Base-by-base conservation (phyloP, 2,797 vertebrate species). In the Oryzias sinensis region DNA sequence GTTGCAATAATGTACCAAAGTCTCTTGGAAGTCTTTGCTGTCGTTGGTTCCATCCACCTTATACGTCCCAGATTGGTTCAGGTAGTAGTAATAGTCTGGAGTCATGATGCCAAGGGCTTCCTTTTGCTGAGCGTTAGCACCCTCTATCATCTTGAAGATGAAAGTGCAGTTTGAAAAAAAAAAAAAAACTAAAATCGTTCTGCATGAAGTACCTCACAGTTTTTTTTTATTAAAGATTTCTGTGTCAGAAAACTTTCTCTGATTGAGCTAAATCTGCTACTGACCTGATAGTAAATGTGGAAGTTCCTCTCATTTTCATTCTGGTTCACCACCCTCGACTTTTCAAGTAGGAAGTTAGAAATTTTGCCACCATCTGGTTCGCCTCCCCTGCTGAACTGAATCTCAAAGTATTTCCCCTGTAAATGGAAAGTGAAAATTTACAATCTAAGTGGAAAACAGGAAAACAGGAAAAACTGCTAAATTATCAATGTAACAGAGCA, bases 371-470 rank as follows among this genome's bases (percentile, higher is more conserved):
- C 97, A 0, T 99, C 96, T 0, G 97, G 97, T 58, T 98, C 96
- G 0, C 97, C 97, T 0, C 96, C 97, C 8, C 94, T 91, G 86
- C 97, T 99, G 89, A 99, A 99, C 87, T 99, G 97, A 86, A 99
- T 99, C 89, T 98, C 97, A 29, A 99, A 98, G 83, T 99, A 99
- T 79, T 99, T 99, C 25, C 97, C 96, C 96, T 98, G 85, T 62
- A 46, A 24, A 59, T 2, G 54, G 40, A 79, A 59, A 76, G 55
- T 43, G 11, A 62, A 13, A 59, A 25, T 53, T 5, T 68, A 49
- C 42, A 37, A 53, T 33, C 5, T 8, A 1, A 1, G 44, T 33
- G 41, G 25, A 9, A 49, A 56, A 45, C 16, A 15, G n/a, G n/a
- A n/a, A 4, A 15, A 22, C 24, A 0, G 5, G 29, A 18, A n/a